Conservation (phyloP, 2,797 vertebrate species). For the Antennarius maculatus region DNA sequence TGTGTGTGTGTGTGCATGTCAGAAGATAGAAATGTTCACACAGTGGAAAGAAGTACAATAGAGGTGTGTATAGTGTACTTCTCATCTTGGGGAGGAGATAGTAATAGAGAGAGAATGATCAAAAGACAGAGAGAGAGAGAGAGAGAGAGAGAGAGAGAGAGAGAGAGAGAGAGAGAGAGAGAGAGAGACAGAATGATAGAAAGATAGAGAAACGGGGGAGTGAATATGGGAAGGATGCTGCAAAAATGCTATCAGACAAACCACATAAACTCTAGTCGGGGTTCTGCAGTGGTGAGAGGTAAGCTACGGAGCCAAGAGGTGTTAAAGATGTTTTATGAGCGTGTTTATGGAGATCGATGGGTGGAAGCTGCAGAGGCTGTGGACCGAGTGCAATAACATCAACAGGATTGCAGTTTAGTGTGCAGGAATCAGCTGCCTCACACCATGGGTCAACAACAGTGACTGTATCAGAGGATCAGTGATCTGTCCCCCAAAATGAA, state of each 20-base stretch:
- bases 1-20: not conserved
- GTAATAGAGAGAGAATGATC: not conserved
- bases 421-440: conserved; percentile 7
- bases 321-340: conserved; percentile 55
- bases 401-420: conserved; percentile 27
- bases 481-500: too few relatives aligned
- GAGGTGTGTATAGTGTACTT: conserved; percentile 35
- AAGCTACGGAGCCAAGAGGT: conserved; percentile 11
- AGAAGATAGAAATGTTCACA: conserved; percentile 15
- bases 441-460: too few relatives aligned
- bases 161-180: conserved; percentile 12
- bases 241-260: conserved; percentile 54
- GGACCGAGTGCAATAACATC: conserved; percentile 21
- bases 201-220: conserved; percentile 3
- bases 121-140: not conserved
- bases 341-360: conserved; percentile 53
- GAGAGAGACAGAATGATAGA: conserved; percentile 9
- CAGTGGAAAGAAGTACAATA: conserved; percentile 15
- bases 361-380: conserved; percentile 24
- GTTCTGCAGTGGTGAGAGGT: conserved; percentile 16
- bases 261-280: conserved; percentile 28
- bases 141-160: conserved; percentile 13
- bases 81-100: conserved; percentile 20
- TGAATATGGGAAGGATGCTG: conserved; percentile 9
- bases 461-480: too few relatives aligned